A percentile compares a stretch with the other conserved stretches of the same genome.
Conservation (phyloP, 2,797 vertebrate species). For the Strix occidentalis region DNA sequence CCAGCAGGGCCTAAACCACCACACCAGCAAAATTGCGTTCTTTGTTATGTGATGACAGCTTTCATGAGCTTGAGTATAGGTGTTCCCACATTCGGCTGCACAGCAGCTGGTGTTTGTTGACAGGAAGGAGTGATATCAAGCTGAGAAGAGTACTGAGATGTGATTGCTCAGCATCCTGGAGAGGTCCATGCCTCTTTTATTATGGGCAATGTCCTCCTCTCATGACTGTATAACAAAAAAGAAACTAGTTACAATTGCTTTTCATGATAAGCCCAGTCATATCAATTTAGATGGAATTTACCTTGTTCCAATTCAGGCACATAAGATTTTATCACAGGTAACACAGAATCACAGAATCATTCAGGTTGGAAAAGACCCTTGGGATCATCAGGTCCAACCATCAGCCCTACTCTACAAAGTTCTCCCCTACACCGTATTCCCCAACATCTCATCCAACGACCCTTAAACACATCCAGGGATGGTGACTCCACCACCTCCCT, state of each 20-base stretch:
- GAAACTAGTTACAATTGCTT: background rate
- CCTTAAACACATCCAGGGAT: too few relatives aligned
- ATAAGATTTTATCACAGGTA: background rate
- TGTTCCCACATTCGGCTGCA: background rate
- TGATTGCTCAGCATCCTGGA: background rate
- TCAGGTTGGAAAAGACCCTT: too few relatives aligned
- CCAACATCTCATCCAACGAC: too few relatives aligned
- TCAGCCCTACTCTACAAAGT: too few relatives aligned
- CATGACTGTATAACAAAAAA: background rate
- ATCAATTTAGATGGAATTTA: background rate
- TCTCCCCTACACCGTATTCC: too few relatives aligned
- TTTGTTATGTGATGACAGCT: background rate
- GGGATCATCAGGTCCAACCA: too few relatives aligned
- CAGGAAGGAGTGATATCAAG: background rate
- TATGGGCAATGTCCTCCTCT: background rate
- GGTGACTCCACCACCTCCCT: too few relatives aligned
- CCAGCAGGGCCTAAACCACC: too few relatives aligned
- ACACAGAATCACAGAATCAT: background rate
- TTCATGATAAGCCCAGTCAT: background rate
- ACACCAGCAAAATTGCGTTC: accelerated
- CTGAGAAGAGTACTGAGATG: background rate
- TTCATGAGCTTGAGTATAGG: background rate
- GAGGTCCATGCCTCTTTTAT: background rate
- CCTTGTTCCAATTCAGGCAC: background rate
- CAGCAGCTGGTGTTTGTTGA: background rate